A percentile compares a stretch with the other conserved stretches of the same genome.
Evolutionary conservation across 1,140 invertebrate genomes (phyloP).

Genomic region (Ceratosolen solmsi): DNA sequence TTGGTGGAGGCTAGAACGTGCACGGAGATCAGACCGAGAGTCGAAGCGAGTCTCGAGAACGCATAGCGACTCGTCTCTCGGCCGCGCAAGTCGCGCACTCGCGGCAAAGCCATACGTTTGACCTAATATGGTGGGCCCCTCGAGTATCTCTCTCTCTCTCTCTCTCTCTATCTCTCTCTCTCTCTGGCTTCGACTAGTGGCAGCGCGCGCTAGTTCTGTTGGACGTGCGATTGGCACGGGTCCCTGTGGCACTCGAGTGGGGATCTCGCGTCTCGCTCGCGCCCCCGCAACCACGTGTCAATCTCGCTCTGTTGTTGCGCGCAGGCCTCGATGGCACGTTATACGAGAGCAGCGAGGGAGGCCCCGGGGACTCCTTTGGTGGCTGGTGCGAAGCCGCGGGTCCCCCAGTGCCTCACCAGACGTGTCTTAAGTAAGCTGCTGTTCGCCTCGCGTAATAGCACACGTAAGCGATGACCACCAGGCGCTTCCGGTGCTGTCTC

Average conservation of each 20-base stretch:
- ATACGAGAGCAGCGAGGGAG: slow-evolving; percentile 34
- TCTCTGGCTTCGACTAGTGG: too few species aligned
- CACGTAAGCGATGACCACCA: slow-evolving; percentile 54
- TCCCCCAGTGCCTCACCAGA: slow-evolving; percentile 67
- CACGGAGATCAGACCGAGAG: too few species aligned
- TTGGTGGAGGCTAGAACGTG: too few species aligned
- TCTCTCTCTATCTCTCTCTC: slow-evolving; percentile 25
- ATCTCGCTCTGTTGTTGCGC: too few species aligned
- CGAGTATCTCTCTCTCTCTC: slow-evolving; percentile 29
- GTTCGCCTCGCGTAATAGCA: slow-evolving; percentile 58
- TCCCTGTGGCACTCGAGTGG: too few species aligned
- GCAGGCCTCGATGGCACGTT: slow-evolving; percentile 36
- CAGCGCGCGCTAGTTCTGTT: too few species aligned
- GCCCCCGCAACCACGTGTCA: neutral
- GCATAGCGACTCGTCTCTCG: neutral
- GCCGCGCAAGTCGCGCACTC: slow-evolving; percentile 48
- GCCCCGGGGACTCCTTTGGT: slow-evolving; percentile 56
- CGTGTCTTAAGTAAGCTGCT: slow-evolving; percentile 64
- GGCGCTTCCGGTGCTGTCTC: slow-evolving; percentile 25
- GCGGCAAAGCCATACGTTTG: slow-evolving; percentile 69
- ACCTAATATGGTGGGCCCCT: slow-evolving; percentile 72
- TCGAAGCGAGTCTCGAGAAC: too few species aligned
- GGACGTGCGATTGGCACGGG: too few species aligned
- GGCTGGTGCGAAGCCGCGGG: slow-evolving; percentile 39
- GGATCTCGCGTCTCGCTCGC: neutral